Percentiles rank a stretch among this genome's conserved stretches.
These are phyloP conservation scores for Arenicola marina DNA, from an alignment of 2,888 invertebrate species.

Conservation along the genomic window DNA sequence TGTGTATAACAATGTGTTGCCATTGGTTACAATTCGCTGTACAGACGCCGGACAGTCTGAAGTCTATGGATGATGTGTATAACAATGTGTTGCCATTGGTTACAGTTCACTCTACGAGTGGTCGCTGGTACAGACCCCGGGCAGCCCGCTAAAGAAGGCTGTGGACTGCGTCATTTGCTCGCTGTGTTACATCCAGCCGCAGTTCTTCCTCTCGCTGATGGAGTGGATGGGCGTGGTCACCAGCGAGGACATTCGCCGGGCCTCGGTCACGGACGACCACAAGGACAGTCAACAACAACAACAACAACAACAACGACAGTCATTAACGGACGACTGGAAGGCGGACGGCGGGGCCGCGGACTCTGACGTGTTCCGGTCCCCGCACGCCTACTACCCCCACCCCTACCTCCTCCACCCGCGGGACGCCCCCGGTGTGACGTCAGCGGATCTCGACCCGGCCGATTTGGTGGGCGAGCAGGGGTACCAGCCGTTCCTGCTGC, in stretches of 20 bases:
- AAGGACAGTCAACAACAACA: conserved; percentile 13
- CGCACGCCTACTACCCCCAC: too few species aligned
- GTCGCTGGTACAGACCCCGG: conserved; percentile 73
- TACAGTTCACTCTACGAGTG: conserved; percentile 74
- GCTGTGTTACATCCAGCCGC: conserved; percentile 81
- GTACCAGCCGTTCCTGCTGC: conserved; percentile 32
- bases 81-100: too few species aligned
- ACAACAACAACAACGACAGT: conserved; percentile 3
- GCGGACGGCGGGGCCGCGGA: conserved; percentile 43
- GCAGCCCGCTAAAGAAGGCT: conserved; percentile 75
- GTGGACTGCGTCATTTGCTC: conserved; percentile 86
- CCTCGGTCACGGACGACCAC: conserved; percentile 57
- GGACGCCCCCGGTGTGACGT: neutral
- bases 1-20: too few species aligned
- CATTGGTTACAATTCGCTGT: too few species aligned
- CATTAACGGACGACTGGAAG: conserved; percentile 50
- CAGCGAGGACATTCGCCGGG: conserved; percentile 64
- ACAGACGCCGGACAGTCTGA: too few species aligned
- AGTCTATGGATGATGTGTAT: too few species aligned
- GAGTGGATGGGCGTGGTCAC: conserved; percentile 72
- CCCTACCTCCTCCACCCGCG: neutral
- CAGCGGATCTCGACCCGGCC: too few species aligned
- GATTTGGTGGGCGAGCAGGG: conserved; percentile 18
- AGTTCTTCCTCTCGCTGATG: conserved; percentile 75
- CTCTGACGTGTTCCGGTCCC: neutral